phyloP scores from a whole-genome alignment of 1,140 invertebrate species.

The Magallana gigas region DNA sequence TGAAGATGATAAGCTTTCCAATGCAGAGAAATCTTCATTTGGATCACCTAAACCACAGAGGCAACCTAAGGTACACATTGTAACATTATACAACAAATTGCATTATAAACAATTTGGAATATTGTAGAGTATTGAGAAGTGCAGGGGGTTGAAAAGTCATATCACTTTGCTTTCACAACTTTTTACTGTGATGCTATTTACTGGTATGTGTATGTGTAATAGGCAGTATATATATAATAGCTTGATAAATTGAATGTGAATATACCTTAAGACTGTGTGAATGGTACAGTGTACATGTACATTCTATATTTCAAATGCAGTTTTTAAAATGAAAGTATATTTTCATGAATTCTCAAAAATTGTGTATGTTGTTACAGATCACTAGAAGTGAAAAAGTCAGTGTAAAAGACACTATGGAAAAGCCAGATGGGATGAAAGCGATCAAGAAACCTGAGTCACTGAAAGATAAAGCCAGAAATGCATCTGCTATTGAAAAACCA shows the following conservation, averaged over 20 bases:
- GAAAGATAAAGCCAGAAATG: constrained; percentile 61
- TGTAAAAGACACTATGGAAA: constrained; percentile 67
- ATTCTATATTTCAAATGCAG: too few species aligned
- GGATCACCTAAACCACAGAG: constrained; percentile 73
- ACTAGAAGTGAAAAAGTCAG: constrained; percentile 71
- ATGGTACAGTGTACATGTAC: too few species aligned
- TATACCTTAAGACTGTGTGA: too few species aligned
- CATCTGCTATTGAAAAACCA: constrained; percentile 67
- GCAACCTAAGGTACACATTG: constrained; percentile 69
- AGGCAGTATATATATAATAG: too few species aligned
- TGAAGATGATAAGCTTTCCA: not conserved
- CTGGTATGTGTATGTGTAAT: too few species aligned
- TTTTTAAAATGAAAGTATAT: too few species aligned
- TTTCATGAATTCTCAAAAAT: too few species aligned
- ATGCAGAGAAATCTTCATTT: constrained; percentile 9
- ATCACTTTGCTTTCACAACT: not conserved
- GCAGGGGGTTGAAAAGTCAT: not conserved
- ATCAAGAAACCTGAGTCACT: constrained; percentile 73
- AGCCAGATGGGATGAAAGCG: constrained; percentile 65
- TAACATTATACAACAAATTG: too few species aligned
- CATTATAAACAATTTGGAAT: not conserved
- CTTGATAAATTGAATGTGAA: too few species aligned
- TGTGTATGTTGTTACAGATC: constrained; percentile 40
- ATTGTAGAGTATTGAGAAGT: too few species aligned
- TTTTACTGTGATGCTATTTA: not conserved